Percentiles rank a stretch among this genome's conserved stretches.
Conservation (phyloP, 1,140 invertebrate species). For the Matsumurasca onukii region DNA sequence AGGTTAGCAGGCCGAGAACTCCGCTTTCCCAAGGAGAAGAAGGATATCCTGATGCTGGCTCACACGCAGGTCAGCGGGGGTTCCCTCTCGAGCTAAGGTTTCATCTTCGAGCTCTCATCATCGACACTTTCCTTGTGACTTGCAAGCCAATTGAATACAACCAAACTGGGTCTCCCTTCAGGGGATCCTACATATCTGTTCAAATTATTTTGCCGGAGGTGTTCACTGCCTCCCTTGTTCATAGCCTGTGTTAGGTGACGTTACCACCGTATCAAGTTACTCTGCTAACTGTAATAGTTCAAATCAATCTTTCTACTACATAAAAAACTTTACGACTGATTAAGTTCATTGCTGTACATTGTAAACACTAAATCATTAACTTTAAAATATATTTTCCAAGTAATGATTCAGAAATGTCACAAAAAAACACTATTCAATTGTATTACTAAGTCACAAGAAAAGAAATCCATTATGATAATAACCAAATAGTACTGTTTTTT, state of each 20-base stretch:
- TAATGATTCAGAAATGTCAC: too few relatives aligned
- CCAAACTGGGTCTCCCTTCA: background rate
- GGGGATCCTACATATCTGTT: background rate
- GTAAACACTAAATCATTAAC: too few relatives aligned
- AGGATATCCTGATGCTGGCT: slow-evolving; percentile 89
- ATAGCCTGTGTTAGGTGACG: background rate
- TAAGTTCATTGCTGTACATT: too few relatives aligned
- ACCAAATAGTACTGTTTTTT: too few relatives aligned
- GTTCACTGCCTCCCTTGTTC: background rate
- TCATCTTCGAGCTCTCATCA: background rate
- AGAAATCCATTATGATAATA: too few relatives aligned
- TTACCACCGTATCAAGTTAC: background rate
- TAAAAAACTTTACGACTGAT: too few relatives aligned
- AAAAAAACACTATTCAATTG: too few relatives aligned
- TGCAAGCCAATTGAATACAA: slow-evolving; percentile 1
- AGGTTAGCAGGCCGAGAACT: slow-evolving; percentile 87
- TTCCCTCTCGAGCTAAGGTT: slow-evolving; percentile 33
- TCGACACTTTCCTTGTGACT: background rate
- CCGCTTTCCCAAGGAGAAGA: slow-evolving; percentile 93
- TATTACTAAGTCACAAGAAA: too few relatives aligned
- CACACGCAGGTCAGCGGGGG: slow-evolving; percentile 60
- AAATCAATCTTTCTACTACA: too few relatives aligned
- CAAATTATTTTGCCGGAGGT: background rate
- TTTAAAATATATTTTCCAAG: too few relatives aligned
- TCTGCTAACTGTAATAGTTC: too few relatives aligned